A percentile compares a stretch with the other conserved stretches of the same genome.
phyloP scores from a whole-genome alignment of 2,888 invertebrate species.

The Choristoneura rosaceana region DNA sequence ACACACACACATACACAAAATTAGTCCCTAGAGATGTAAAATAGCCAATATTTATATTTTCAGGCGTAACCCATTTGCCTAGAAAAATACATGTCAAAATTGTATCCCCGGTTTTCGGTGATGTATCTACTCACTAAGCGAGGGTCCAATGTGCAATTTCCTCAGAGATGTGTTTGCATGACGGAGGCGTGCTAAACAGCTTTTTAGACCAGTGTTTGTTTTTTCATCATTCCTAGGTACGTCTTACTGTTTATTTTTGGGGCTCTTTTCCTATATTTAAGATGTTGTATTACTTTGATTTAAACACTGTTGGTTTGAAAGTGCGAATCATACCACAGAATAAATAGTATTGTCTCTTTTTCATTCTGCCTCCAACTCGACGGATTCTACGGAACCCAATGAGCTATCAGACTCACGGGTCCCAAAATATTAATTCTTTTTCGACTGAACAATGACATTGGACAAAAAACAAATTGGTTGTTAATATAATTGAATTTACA shows the following conservation, averaged over 20 bases:
- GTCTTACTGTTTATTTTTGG: neutral
- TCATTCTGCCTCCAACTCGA: no score
- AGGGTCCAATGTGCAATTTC: constrained; percentile 41
- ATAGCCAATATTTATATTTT: no score
- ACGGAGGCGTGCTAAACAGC: constrained; percentile 17
- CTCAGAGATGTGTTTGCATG: constrained; percentile 32
- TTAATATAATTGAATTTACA: constrained; percentile 3
- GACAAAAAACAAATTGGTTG: neutral
- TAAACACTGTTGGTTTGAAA: no score
- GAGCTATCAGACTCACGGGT: no score
- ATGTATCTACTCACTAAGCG: constrained; percentile 31
- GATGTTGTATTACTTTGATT: no score
- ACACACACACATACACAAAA: no score
- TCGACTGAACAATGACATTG: neutral
- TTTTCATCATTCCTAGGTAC: neutral
- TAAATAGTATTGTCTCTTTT: no score
- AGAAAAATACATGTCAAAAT: constrained; percentile 22
- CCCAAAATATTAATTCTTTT: neutral
- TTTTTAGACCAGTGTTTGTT: constrained; percentile 18
- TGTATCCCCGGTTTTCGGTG: constrained; percentile 13
- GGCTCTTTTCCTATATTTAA: neutral
- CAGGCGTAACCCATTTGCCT: neutral
- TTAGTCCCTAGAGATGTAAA: no score
- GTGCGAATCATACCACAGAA: no score
- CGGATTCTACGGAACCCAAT: no score